These are phyloP conservation scores for Distichodus sexfasciatus DNA, from an alignment of 2,797 vertebrate species.

Conservation along the genomic window DNA sequence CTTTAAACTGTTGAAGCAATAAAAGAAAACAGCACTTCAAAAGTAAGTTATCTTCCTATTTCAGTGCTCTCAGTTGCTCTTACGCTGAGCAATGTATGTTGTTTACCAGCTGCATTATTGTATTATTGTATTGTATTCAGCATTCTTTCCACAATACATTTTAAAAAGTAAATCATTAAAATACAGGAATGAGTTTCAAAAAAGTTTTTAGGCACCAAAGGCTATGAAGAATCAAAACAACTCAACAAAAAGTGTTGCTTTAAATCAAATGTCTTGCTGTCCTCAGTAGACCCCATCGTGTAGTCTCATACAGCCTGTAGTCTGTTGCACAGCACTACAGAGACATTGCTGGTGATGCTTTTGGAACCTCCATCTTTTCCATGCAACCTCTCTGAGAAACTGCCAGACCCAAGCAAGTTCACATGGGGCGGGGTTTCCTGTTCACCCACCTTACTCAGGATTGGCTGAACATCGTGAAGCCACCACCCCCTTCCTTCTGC, in stretches of 20 bases:
- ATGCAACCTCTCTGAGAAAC: constrained; percentile 22
- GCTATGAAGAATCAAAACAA: constrained; percentile 62
- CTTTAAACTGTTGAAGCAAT: constrained; percentile 36
- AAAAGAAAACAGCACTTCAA: constrained; percentile 42
- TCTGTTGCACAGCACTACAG: neutral
- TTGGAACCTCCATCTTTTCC: constrained; percentile 39
- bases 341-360: constrained; percentile 27
- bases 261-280: constrained; percentile 44
- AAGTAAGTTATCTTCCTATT: constrained; percentile 41
- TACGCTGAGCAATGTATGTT: constrained; percentile 51
- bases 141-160: constrained; percentile 55
- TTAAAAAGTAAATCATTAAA: constrained; percentile 61
- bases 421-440: constrained; percentile 47
- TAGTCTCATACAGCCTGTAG: constrained; percentile 34
- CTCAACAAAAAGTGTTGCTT: constrained; percentile 22
- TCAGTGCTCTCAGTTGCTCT: constrained; percentile 3
- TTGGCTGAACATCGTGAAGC: constrained; percentile 37
- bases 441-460: constrained; percentile 24
- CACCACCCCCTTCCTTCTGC: constrained; percentile 37
- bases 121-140: constrained; percentile 55
- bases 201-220: constrained; percentile 77
- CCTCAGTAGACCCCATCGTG: constrained; percentile 53
- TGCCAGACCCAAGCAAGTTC: constrained; percentile 32
- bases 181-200: constrained; percentile 77
- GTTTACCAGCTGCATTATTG: constrained; percentile 29